phyloP scores from a whole-genome alignment of 2,797 vertebrate species.

The Nyctibius grandis region DNA sequence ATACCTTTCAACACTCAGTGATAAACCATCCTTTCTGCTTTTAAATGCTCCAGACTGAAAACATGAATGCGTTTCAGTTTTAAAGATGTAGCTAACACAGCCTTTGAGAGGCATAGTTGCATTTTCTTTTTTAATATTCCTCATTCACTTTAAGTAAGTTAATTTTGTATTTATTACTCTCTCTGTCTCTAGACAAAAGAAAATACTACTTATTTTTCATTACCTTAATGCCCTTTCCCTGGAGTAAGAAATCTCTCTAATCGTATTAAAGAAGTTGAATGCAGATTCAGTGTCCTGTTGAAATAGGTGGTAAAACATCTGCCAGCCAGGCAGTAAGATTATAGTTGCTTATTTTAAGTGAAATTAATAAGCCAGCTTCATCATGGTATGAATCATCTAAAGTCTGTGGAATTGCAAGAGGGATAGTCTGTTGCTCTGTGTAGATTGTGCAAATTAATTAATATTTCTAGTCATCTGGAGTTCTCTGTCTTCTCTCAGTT shows the following conservation, averaged over 20 bases:
- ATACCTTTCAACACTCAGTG: neutral
- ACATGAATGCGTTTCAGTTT: neutral
- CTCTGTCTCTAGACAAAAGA: neutral
- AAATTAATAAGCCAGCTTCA: neutral
- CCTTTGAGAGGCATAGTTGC: neutral
- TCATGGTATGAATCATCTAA: neutral
- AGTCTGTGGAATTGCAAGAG: neutral
- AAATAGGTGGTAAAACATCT: neutral
- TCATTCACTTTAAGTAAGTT: neutral
- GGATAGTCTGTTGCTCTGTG: neutral
- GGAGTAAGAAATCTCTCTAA: neutral
- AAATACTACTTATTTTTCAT: neutral
- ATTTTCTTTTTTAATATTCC: neutral
- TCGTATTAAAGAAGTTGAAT: neutral
- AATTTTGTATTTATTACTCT: neutral
- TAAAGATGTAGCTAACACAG: neutral
- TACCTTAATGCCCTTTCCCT: neutral
- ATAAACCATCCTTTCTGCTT: neutral
- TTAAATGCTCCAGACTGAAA: neutral
- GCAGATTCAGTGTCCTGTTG: neutral
- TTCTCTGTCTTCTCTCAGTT: neutral
- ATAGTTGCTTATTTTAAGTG: neutral
- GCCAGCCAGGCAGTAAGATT: neutral
- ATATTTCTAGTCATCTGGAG: neutral
- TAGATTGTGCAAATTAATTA: neutral